Evolutionary conservation across 2,113 vertebrate genomes (phyloP).

Genomic region (Myiozetetes cayanensis): DNA sequence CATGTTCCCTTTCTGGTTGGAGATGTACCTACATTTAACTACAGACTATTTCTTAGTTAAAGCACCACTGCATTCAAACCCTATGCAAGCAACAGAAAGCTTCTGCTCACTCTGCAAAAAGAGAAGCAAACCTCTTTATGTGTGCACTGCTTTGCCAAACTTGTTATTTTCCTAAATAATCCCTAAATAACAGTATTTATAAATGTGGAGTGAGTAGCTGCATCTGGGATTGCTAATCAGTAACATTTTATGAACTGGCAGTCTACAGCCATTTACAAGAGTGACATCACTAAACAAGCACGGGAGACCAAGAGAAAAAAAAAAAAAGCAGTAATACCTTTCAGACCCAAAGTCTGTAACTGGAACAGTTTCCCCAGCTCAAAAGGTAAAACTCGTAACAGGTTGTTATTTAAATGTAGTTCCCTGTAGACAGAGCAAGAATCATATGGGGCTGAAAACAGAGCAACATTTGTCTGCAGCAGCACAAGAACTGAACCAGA

Average conservation of each 20-base stretch:
- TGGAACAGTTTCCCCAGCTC: slow-evolving; percentile 99
- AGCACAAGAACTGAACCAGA: not conserved
- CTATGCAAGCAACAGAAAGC: not conserved
- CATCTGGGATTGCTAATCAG: not conserved
- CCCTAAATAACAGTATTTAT: not conserved
- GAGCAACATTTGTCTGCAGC: slow-evolving; percentile 14
- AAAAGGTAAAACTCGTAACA: slow-evolving; percentile 99
- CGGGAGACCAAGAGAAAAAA: not conserved
- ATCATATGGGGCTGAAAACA: slow-evolving; percentile 53
- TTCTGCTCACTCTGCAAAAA: not conserved
- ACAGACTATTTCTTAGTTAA: not conserved
- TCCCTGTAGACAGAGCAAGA: slow-evolving; percentile 85
- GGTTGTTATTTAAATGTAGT: slow-evolving; percentile 99
- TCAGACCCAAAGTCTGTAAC: slow-evolving; percentile 98
- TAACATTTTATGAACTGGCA: not conserved
- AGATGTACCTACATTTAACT: not conserved
- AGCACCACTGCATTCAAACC: not conserved
- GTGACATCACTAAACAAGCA: not conserved
- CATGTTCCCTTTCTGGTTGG: not conserved
- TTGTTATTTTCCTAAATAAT: not conserved
- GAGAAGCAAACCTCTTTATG: not conserved
- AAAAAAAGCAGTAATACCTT: slow-evolving; percentile 81
- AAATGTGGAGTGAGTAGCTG: not conserved
- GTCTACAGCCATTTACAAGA: not conserved
- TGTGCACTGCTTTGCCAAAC: not conserved